Base-by-base conservation (phyloP, 2,797 vertebrate species). In the Argentina silus region DNA sequence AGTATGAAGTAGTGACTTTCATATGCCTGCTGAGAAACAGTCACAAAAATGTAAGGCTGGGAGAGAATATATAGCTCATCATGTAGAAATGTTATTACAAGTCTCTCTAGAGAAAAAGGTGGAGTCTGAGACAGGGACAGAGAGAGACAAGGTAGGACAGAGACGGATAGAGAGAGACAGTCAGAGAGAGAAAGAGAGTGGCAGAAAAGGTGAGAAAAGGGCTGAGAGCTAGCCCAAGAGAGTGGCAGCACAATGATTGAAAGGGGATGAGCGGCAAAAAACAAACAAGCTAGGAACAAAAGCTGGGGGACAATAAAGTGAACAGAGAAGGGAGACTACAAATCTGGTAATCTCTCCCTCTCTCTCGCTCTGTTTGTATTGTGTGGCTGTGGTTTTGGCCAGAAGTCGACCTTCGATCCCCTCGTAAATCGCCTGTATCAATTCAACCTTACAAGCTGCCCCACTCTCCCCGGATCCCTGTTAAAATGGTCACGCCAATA, bases 401-500 rank as follows among this genome's bases (percentile, higher is more conserved):
- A 78, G 36, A 48, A 87, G 85, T 88, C 15, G 69, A 51, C 79
- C 42, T 83, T 83, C 80, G 66, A 89, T 85, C 84, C 80, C 70
- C 69, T 80, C 61, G 78, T 90, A 91, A 91, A 90, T 90, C 81
- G 86, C 83, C 78, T 74, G 76, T 72, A 87, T 89, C 80, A 67
- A 89, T 85, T 27, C 73, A 65, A 44, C 75, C 78, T 80, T 80
- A 78, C 86, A 81, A 83, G 83, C 81, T 76, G 86, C 80, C 80
- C 69, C 74, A 74, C 60, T 64, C 73, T 85, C 87, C 86, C 82
- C 0, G 48, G 81, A 82, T 86, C 78, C 83, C 82, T 78, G 86
- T 90, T 88, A 87, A 85, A 89, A 85, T 7, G 82, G 86, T 83
- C 88, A 85, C 79, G 82, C 83, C 85, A 87, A 92, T 91, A 87